phyloP scores from a whole-genome alignment of 2,888 invertebrate genomes.

The Hydrotaea diabolus region DNA sequence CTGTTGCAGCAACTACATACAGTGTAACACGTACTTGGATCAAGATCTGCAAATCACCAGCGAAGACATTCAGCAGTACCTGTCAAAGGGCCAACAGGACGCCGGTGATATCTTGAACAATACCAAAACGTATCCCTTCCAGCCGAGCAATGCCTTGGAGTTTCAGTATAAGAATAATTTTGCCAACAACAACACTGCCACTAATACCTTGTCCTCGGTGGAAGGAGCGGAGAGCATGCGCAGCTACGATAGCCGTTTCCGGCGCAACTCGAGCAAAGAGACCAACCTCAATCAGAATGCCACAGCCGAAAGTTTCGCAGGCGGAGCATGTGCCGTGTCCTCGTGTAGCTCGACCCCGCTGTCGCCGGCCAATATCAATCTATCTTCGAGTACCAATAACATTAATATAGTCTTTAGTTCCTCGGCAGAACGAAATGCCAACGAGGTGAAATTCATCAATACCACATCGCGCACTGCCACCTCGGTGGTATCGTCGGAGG shows the following conservation, averaged over 20 bases:
- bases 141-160: conserved; percentile 79
- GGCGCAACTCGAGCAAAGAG: conserved; percentile 77
- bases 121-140: conserved; percentile 79
- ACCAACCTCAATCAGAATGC: conserved; percentile 80
- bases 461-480: conserved; percentile 71
- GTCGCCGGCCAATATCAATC: conserved; percentile 78
- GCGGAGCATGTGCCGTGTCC: conserved; percentile 54
- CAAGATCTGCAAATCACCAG: conserved; percentile 81
- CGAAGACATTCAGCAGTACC: conserved; percentile 80
- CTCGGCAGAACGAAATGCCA: conserved; percentile 77
- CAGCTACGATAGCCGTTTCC: conserved; percentile 72
- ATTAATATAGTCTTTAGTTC: conserved; percentile 80
- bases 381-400: conserved; percentile 80
- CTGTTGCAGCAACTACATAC: conserved; percentile 80
- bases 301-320: conserved; percentile 54
- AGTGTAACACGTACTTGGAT: conserved; percentile 80
- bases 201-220: conserved; percentile 69
- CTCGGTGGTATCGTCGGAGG: conserved; percentile 76
- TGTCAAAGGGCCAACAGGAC: conserved; percentile 78
- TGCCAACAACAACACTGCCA: conserved; percentile 72
- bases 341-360: conserved; percentile 71
- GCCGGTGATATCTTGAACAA: conserved; percentile 78
- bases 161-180: conserved; percentile 81
- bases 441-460: conserved; percentile 80
- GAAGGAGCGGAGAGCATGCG: conserved; percentile 69